These are phyloP conservation scores for Clarias macrocephalus DNA, from an alignment of 2,113 vertebrate genomes.

Conservation along the genomic window DNA sequence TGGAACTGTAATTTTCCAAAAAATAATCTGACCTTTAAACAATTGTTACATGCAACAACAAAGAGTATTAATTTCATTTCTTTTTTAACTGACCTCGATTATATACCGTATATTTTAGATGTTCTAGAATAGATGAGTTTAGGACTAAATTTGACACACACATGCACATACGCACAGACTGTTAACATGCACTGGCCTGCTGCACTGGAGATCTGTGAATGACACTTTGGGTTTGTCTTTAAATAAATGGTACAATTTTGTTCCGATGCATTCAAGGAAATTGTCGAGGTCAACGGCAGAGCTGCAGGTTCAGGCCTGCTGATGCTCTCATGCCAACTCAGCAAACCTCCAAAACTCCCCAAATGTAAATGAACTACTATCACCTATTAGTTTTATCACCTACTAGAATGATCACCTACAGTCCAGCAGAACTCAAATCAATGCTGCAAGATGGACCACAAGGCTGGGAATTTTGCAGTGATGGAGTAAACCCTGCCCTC, in stretches of 20 bases:
- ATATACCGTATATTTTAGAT: not conserved
- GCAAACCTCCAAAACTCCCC: not conserved
- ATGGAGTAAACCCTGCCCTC: not conserved
- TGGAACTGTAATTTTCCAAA: not conserved
- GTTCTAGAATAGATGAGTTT: not conserved
- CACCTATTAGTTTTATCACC: no score
- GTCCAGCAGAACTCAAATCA: not conserved
- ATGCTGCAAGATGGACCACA: not conserved
- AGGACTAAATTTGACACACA: not conserved
- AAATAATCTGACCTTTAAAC: not conserved
- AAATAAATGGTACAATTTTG: not conserved
- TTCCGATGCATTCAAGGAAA: not conserved
- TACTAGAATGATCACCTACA: not conserved
- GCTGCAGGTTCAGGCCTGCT: not conserved
- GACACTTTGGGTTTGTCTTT: no score
- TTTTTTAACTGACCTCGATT: not conserved
- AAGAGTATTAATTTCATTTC: not conserved
- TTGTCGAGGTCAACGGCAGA: not conserved
- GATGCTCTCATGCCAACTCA: not conserved
- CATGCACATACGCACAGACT: no score
- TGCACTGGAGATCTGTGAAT: not conserved
- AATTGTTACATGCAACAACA: not conserved
- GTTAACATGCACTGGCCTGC: no score
- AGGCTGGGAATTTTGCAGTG: not conserved
- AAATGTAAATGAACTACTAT: not conserved